Conservation (phyloP, 2,888 invertebrate species). For the Ophioninae sp. region DNA sequence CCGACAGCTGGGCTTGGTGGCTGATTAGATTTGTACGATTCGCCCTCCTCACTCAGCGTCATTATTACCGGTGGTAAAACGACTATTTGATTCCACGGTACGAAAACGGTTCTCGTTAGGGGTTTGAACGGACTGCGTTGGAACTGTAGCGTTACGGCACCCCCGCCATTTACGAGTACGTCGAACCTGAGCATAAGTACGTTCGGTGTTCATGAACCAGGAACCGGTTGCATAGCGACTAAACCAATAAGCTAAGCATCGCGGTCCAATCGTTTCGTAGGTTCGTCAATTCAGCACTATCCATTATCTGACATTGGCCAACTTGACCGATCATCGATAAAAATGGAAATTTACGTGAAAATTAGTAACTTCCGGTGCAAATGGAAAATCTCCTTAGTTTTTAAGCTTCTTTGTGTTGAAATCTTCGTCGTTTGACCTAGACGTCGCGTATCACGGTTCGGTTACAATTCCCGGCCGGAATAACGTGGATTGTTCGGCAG, state of each 20-base stretch:
- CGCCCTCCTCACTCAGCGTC: slow-evolving; percentile 89
- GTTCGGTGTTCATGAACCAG: neutral
- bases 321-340: neutral
- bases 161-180: slow-evolving; percentile 98
- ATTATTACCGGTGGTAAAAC: slow-evolving; percentile 94
- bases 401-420: neutral
- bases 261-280: neutral
- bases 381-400: neutral
- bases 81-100: slow-evolving; percentile 99
- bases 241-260: neutral
- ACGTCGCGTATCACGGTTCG: neutral
- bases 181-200: slow-evolving; percentile 88
- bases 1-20: slow-evolving; percentile 79
- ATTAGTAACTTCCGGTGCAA: neutral
- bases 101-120: slow-evolving; percentile 93
- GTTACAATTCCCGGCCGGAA: neutral
- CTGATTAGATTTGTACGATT: slow-evolving; percentile 77
- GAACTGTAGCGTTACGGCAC: slow-evolving; percentile 97
- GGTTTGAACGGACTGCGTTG: slow-evolving; percentile 97
- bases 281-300: neutral
- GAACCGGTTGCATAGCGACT: neutral
- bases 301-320: neutral
- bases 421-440: neutral
- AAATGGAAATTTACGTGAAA: neutral
- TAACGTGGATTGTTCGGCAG: neutral